Percentiles rank a stretch among this genome's conserved stretches.
Conservation (phyloP, 2,797 vertebrate species). For the Phoebastria nigripes region DNA sequence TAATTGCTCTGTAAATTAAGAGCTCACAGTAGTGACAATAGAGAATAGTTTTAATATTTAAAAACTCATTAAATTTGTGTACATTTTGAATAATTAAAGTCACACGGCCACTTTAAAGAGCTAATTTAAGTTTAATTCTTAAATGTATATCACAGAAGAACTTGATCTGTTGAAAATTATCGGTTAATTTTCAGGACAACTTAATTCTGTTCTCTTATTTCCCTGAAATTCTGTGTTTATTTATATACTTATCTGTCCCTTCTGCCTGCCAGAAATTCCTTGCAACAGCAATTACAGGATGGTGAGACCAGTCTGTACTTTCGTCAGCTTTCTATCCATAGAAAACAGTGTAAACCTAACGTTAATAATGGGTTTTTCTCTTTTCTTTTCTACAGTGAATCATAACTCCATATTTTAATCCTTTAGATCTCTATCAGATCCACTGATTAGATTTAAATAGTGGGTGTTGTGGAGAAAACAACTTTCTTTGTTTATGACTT, state of each 20-base stretch:
- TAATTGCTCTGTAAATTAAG: conserved; percentile 99
- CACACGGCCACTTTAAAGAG: conserved; percentile 72
- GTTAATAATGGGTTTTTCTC: not conserved
- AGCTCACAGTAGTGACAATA: conserved; percentile 92
- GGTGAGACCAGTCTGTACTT: not conserved
- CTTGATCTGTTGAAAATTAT: conserved; percentile 49
- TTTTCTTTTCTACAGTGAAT: not conserved
- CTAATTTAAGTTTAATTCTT: conserved; percentile 78
- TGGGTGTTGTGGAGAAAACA: not conserved
- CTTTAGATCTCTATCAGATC: conserved; percentile 21
- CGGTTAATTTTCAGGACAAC: conserved; percentile 44
- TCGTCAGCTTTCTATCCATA: not conserved
- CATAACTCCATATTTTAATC: not conserved
- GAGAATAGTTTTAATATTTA: conserved; percentile 96
- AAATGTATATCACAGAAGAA: conserved; percentile 72
- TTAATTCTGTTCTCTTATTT: conserved; percentile 35
- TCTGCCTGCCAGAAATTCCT: not conserved
- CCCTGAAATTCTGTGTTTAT: not conserved
- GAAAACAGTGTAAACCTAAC: not conserved
- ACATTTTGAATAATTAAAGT: conserved; percentile 85
- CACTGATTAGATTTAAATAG: conserved; percentile 36
- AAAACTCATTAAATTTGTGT: conserved; percentile 95
- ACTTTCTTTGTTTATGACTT: conserved; percentile 39
- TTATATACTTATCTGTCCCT: not conserved
- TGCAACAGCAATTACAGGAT: not conserved